phyloP scores from a whole-genome alignment of 2,888 invertebrate genomes.

The Nomada hirtipes region DNA sequence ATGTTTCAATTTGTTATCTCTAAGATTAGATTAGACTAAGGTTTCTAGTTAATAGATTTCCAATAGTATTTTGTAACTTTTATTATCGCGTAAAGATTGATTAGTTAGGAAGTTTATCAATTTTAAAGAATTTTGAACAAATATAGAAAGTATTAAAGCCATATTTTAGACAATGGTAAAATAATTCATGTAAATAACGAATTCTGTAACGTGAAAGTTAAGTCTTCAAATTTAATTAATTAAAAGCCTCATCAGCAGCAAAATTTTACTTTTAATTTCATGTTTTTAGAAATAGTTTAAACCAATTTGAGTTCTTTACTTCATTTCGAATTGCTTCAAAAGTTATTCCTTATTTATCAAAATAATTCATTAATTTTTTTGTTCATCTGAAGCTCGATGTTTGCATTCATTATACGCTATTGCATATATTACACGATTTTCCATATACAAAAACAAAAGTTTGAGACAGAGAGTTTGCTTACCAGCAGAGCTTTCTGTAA shows the following conservation, averaged over 20 bases:
- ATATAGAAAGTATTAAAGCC: too few species aligned
- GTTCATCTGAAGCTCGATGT: slow-evolving; percentile 25
- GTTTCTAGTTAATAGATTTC: neutral
- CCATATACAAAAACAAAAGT: neutral
- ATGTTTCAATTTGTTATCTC: neutral
- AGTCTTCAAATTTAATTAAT: neutral
- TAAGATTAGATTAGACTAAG: neutral
- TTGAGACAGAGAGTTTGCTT: slow-evolving; percentile 73
- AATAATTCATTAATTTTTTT: neutral
- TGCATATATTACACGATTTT: neutral
- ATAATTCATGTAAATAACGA: neutral
- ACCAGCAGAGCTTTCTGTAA: slow-evolving; percentile 84
- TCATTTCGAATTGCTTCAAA: neutral
- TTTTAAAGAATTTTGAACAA: too few species aligned
- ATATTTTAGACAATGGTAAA: too few species aligned
- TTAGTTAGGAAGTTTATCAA: too few species aligned
- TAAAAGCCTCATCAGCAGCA: too few species aligned
- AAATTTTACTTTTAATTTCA: too few species aligned
- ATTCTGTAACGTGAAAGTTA: too few species aligned
- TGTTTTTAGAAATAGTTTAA: too few species aligned
- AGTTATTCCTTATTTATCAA: neutral
- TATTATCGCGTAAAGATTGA: too few species aligned
- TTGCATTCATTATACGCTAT: slow-evolving; percentile 11
- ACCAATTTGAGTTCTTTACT: too few species aligned
- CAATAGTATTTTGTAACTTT: too few species aligned